Evolutionary conservation across 2,113 vertebrate species (phyloP).

Genomic region (Platanista minor): DNA sequence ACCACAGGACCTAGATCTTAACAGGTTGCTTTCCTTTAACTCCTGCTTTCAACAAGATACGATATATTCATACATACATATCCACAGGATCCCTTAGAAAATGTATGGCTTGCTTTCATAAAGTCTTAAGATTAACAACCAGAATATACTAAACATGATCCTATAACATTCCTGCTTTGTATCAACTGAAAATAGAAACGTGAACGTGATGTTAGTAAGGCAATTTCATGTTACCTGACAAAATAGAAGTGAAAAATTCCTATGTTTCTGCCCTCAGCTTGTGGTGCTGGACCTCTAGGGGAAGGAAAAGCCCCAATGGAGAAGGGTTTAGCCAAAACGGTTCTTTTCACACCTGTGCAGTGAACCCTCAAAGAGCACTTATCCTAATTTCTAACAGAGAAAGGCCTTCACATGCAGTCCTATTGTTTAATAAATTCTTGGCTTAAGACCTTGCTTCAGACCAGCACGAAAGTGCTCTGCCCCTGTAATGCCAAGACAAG

Average conservation of each 20-base stretch:
- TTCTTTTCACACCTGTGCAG: neutral
- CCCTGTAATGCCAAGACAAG: conserved; percentile 47
- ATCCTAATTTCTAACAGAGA: neutral
- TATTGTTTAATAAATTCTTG: conserved; percentile 43
- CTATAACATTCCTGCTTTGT: neutral
- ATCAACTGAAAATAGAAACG: neutral
- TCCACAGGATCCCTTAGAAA: neutral
- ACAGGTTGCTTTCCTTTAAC: neutral
- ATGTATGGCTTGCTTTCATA: neutral
- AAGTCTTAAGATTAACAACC: neutral
- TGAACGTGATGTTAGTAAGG: neutral
- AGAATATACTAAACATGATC: neutral
- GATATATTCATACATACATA: neutral
- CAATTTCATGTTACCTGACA: neutral
- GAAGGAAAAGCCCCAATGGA: neutral
- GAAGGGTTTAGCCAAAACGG: neutral
- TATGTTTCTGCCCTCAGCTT: neutral
- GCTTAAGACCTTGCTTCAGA: conserved; percentile 32
- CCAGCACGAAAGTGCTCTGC: conserved; percentile 10
- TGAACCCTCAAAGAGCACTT: neutral
- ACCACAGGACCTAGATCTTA: neutral
- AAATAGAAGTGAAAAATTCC: neutral
- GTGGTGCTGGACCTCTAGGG: neutral
- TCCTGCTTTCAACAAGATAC: neutral
- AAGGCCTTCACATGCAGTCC: neutral